These are phyloP conservation scores for Trichonephila clavata DNA, from an alignment of 1,140 invertebrate species.

Conservation along the genomic window DNA sequence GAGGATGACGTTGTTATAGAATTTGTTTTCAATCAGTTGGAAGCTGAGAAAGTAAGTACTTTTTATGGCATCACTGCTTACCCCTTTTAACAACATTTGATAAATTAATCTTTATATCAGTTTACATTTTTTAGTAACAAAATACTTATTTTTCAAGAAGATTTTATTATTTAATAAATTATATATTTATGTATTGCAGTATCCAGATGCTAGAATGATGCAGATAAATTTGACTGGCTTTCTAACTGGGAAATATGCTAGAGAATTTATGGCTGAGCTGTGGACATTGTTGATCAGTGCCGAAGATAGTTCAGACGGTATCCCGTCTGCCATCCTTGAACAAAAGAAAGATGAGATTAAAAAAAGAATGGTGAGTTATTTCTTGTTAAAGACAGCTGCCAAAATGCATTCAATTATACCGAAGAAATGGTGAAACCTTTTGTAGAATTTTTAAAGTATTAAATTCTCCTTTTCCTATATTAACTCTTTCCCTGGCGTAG, in stretches of 20 bases:
- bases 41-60: conserved; percentile 88
- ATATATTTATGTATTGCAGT: conserved; percentile 79
- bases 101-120: no score
- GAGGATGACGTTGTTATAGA: conserved; percentile 99
- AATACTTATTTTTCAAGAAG: background rate
- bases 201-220: conserved; percentile 98
- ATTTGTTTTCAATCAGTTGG: conserved; percentile 99
- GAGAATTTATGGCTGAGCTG: conserved; percentile 97
- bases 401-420: no score
- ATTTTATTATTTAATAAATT: background rate
- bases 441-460: no score
- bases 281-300: conserved; percentile 97
- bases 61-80: background rate
- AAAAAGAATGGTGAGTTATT: conserved; percentile 80
- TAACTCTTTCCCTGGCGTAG: no score
- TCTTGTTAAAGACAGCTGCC: no score
- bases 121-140: background rate
- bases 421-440: no score
- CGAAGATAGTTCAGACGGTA: conserved; percentile 95
- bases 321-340: conserved; percentile 95
- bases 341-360: conserved; percentile 98
- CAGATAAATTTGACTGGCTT: conserved; percentile 99
- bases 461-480: no score
- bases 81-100: no score
- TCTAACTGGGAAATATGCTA: conserved; percentile 97